phyloP scores from a whole-genome alignment of 1,140 invertebrate species.

The Paracyclopina nana region DNA sequence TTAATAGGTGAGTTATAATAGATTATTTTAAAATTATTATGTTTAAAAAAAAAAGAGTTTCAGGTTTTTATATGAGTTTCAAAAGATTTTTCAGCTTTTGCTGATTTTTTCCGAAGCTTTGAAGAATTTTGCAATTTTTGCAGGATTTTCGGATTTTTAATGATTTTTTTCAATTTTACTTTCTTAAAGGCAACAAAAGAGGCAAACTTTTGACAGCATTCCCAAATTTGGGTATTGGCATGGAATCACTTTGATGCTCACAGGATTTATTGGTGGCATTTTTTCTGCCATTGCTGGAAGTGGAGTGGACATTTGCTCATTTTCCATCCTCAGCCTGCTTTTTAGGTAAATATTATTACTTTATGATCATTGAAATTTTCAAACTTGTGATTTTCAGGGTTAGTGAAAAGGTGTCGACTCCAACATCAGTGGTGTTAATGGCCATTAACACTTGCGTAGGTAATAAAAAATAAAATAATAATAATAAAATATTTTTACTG shows the following conservation, averaged over 20 bases:
- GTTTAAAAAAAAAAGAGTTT: too few relatives aligned
- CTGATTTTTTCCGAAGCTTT: too few relatives aligned
- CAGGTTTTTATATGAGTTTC: too few relatives aligned
- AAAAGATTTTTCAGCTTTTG: too few relatives aligned
- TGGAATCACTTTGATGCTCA: background rate
- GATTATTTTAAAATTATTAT: too few relatives aligned
- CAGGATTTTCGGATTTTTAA: too few relatives aligned
- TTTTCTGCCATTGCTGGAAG: slow-evolving; percentile 12
- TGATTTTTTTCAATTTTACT: too few relatives aligned
- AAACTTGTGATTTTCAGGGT: slow-evolving; percentile 8
- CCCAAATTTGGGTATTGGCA: slow-evolving; percentile 12
- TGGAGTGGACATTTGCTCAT: slow-evolving; percentile 12
- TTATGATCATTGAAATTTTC: background rate
- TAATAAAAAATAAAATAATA: too few relatives aligned
- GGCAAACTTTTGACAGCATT: slow-evolving; percentile 10
- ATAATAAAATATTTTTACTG: too few relatives aligned
- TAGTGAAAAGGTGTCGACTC: slow-evolving; percentile 14
- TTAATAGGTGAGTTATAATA: too few relatives aligned
- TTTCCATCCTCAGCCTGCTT: slow-evolving; percentile 5
- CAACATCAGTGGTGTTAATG: slow-evolving; percentile 10
- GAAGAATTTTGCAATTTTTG: too few relatives aligned
- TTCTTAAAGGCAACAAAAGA: slow-evolving; percentile 12
- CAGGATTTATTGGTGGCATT: slow-evolving; percentile 6
- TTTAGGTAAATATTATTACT: slow-evolving; percentile 14
- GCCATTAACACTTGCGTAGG: slow-evolving; percentile 15